Percentiles rank a stretch among this genome's conserved stretches.
These are phyloP conservation scores for Okamejei kenojei DNA, from an alignment of 2,797 vertebrate genomes.

Conservation along the genomic window DNA sequence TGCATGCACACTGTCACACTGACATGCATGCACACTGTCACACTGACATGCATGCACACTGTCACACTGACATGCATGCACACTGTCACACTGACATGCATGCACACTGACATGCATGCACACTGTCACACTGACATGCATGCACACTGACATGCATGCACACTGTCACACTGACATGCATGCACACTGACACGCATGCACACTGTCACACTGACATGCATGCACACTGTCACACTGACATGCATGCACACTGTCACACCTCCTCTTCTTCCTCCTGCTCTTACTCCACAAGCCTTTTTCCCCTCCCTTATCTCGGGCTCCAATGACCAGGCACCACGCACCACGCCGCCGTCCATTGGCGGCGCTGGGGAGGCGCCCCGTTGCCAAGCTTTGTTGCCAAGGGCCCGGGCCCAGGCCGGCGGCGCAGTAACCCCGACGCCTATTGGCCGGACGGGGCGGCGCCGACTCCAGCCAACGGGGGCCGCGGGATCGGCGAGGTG, in stretches of 20 bases:
- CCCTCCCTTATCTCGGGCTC: background rate
- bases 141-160: no score
- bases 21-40: no score
- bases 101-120: no score
- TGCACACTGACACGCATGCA: no score
- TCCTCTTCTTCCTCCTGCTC: background rate
- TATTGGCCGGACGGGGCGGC: background rate
- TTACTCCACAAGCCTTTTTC: background rate
- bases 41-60: no score
- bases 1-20: no score
- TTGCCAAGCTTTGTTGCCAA: background rate
- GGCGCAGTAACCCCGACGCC: background rate
- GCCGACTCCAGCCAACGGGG: background rate
- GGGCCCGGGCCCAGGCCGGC: background rate
- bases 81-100: no score
- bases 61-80: no score
- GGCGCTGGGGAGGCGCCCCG: background rate
- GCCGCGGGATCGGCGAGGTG: background rate
- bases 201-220: no score
- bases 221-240: no score
- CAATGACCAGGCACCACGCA: constrained; percentile 30
- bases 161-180: no score
- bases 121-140: no score
- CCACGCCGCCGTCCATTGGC: background rate
- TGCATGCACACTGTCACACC: background rate